Conservation (phyloP, 2,888 invertebrate species). For the Boloria euphrosyne region DNA sequence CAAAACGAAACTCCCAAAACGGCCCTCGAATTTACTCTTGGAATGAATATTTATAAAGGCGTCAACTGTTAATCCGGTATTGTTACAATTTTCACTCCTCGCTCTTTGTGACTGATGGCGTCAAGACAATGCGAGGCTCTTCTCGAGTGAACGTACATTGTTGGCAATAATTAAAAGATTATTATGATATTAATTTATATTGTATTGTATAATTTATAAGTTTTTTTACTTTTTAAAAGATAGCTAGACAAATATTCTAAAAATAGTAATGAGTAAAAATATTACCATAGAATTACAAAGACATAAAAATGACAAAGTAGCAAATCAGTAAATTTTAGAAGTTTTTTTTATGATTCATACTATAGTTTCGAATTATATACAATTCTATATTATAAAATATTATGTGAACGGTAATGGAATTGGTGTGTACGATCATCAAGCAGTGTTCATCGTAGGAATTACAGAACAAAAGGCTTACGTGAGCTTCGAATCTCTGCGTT, state of each 20-base stretch:
- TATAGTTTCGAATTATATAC: too few relatives aligned
- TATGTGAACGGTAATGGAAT: not conserved
- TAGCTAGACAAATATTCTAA: too few relatives aligned
- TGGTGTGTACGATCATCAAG: constrained; percentile 52
- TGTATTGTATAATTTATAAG: not conserved
- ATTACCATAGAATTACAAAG: not conserved
- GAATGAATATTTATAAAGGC: constrained; percentile 82
- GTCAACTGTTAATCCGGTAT: constrained; percentile 78
- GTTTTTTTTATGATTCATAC: too few relatives aligned
- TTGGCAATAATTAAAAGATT: not conserved
- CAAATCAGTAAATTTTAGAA: too few relatives aligned
- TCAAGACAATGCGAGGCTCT: constrained; percentile 72
- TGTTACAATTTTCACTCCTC: constrained; percentile 73
- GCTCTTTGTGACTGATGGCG: constrained; percentile 70
- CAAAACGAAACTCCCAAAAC: constrained; percentile 62
- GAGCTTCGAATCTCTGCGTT: constrained; percentile 59
- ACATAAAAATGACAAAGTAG: not conserved
- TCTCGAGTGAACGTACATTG: constrained; percentile 56
- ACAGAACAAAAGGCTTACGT: constrained; percentile 76
- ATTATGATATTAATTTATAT: not conserved
- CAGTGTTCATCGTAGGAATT: constrained; percentile 67
- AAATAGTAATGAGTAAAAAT: too few relatives aligned
- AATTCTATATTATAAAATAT: too few relatives aligned
- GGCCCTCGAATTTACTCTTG: constrained; percentile 65
- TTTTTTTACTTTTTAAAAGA: not conserved